Base-by-base conservation (phyloP, 2,113 vertebrate species). In the Onychostoma macrolepis region DNA sequence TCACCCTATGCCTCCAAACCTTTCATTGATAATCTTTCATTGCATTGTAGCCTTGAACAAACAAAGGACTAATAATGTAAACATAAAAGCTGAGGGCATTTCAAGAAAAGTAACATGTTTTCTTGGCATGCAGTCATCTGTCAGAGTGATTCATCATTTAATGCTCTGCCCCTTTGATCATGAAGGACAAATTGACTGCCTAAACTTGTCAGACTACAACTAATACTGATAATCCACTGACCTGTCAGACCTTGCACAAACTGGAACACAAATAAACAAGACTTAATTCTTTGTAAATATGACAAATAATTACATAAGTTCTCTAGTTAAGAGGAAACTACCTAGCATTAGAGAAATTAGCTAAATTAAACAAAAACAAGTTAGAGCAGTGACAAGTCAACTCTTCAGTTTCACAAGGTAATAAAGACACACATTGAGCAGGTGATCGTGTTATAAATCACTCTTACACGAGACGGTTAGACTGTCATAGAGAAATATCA, bases 121-220 rank as follows among this genome's bases (percentile, higher is more conserved):
- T 43, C 79, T 81, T 65, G 38, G 58, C 7, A 80, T 61, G 21
- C 30, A 63, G 26, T 61, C 36, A 80, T 15, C 33, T 80, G 56
- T 63, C 12, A 63, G 24, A 17, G 9, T 53, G 26, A 36, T 53
- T 53, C 21, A 83, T 21, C 21, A 24, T 15, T 69, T 19, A 69
- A 19, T 24, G 63, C n/a, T 69, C 50, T 67, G 41, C 9, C 26
- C 63, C 11, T 50, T 6, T 48, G 41, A 69, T 36, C 41, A 1
- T 24, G 26, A 50, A 83, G 28, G 80, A 2, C 63, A 69, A 69
- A 50, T 28, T 38, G 30, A 13, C 50, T 79, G 48, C 38, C 21
- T 61, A 33, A 61, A 81, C 6, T 11, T n/a, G 79, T 81, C 56
- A 81, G 24, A 17, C 12, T 2, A 38, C 79, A 63, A 36, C 28